These are phyloP conservation scores for Pelusios castaneus DNA, from an alignment of 2,113 vertebrate genomes.

Conservation along the genomic window DNA sequence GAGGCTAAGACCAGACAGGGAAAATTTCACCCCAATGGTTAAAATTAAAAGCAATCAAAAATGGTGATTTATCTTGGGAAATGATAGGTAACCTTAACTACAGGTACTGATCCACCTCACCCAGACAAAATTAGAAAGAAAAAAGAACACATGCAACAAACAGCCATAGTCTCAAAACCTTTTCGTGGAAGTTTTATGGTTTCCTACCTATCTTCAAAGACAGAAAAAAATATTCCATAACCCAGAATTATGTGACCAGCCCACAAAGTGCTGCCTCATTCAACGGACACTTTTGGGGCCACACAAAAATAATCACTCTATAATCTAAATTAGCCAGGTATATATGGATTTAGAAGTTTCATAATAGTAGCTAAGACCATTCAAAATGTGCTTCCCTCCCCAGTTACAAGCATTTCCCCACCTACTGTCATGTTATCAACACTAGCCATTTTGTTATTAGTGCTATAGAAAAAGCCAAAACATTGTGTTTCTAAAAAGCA, in stretches of 20 bases:
- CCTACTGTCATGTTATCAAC: not conserved
- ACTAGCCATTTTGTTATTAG: not conserved
- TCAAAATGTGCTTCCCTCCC: not conserved
- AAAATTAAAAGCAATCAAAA: not conserved
- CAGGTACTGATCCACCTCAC: not conserved
- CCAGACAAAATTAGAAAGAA: not conserved
- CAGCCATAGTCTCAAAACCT: not conserved
- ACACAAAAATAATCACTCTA: not conserved
- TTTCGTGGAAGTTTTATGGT: not conserved
- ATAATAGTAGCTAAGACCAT: not conserved
- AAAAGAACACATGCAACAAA: not conserved
- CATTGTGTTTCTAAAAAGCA: not conserved
- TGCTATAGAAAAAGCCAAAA: not conserved
- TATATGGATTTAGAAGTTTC: not conserved
- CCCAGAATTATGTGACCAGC: not conserved
- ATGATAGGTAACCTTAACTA: not conserved
- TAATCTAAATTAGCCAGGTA: not conserved
- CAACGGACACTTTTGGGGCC: not conserved
- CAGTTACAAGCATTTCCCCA: not conserved
- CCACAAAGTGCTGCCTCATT: not conserved
- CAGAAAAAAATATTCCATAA: not conserved
- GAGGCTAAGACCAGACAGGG: not conserved
- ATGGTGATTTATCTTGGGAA: not conserved
- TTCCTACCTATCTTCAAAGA: not conserved
- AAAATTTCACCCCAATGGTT: not conserved